Percentiles rank a stretch among this genome's conserved stretches.
Conservation (phyloP, 2,797 vertebrate genomes). For the Cercopithecus mitis region DNA sequence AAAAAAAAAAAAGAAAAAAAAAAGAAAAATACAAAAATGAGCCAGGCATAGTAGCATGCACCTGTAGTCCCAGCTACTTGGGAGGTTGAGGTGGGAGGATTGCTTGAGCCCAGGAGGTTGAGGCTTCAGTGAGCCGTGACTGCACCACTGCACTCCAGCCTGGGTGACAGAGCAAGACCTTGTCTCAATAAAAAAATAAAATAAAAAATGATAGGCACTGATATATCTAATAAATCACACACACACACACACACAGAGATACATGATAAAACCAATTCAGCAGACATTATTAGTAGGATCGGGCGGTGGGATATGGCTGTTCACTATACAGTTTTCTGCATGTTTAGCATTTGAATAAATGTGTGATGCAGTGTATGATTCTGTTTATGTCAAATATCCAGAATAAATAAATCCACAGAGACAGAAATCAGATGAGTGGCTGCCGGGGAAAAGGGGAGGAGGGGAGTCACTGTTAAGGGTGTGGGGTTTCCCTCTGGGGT, state of each 20-base stretch:
- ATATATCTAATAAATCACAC: too few relatives aligned
- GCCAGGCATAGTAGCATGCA: background rate
- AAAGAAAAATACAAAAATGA: too few relatives aligned
- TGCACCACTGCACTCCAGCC: background rate
- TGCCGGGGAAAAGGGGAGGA: background rate
- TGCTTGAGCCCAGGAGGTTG: background rate
- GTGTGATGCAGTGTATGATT: background rate
- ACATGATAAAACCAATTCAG: too few relatives aligned
- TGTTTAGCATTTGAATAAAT: background rate
- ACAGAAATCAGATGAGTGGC: background rate
- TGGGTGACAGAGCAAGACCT: background rate
- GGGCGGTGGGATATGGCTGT: rapidly evolving
- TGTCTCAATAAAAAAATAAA: background rate
- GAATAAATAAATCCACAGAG: background rate
- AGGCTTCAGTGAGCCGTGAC: background rate
- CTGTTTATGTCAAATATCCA: background rate
- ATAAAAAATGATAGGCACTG: background rate
- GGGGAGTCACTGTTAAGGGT: too few relatives aligned
- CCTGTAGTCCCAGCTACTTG: background rate
- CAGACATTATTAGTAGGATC: rapidly evolving
- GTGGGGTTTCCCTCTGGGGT: background rate
- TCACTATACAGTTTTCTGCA: background rate
- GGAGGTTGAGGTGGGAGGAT: background rate
- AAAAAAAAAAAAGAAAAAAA: too few relatives aligned
- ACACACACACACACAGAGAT: too few relatives aligned